Evolutionary conservation across 37 sponge, comb jelly and placozoan species (phyloP), one percentile per base, ranked within the genome.

Genomic region (Theonella swinhoei): DNA sequence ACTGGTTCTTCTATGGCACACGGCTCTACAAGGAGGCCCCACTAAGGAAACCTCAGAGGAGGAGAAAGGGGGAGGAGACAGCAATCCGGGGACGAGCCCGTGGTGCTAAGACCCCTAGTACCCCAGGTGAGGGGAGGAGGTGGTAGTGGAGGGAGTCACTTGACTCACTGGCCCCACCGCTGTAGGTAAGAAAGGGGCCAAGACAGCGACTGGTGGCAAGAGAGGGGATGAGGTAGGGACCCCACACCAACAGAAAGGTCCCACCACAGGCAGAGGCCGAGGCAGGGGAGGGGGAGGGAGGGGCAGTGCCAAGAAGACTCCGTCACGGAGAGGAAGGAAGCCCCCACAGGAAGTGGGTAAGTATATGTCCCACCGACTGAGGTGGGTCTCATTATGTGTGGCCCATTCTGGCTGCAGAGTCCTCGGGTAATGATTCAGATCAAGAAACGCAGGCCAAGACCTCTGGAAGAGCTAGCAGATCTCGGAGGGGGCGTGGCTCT

Each of bases 1-100:
- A 91, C 84, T 95, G 95, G 95, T 89, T 88, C 85, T 95, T 95
- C 80, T 87, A 74, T 42, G 95, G 95, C 39, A 91, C 84, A 3
- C 39, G 92, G 37, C 75, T 95, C 14, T 95, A 95, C 64, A 62
- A 70, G 70, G 95, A 95, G 82, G 74, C 72, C 11, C 38, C 64
- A 7, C 70, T 83, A 39, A 76, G 75, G 30, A 41, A 70, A 20
- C 47, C 83, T 37, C 65, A 72, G 75, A 81, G 39, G 62, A 89
- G 86, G 35, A 78, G 84, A 78, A 75, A 34, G 68, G 72, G 59
- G 82, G 75, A 22, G 39, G 68, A 2, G 77, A 36, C 17, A 9
- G n/a, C 38, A n/a, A 59, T 14, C 7, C 30, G 25, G 73, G 70
- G 60, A 74, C 62, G 35, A 7, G 59, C 17, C 17, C 64, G 67